These are phyloP conservation scores for Entomyzon cyanotis DNA, from an alignment of 2,113 vertebrate species.

Conservation along the genomic window DNA sequence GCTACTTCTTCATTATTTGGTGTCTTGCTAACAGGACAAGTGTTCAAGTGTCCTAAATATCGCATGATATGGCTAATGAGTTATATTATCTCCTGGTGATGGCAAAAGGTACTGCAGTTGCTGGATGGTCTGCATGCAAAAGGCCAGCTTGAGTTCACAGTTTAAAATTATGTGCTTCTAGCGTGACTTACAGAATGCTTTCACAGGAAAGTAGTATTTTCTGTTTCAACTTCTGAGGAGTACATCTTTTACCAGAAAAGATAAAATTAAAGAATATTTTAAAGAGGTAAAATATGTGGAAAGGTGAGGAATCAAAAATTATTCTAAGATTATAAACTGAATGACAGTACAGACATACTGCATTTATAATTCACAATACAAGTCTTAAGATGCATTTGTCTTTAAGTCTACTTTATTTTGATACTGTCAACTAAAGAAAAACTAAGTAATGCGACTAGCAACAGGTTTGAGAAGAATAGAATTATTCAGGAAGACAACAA, in stretches of 20 bases:
- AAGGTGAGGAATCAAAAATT: neutral
- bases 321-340: neutral
- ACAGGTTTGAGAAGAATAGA: neutral
- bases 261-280: neutral
- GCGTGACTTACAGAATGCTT: neutral
- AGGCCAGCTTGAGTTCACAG: neutral
- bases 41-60: neutral
- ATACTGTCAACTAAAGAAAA: neutral
- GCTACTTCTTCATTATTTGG: neutral
- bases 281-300: neutral
- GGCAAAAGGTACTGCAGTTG: neutral
- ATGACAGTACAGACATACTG: neutral
- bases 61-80: rapidly evolving
- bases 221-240: neutral
- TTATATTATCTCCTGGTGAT: neutral
- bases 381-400: neutral
- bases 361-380: neutral
- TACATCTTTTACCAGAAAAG: neutral
- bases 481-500: neutral
- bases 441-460: neutral
- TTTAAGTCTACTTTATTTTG: neutral
- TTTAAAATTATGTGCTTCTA: neutral
- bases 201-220: neutral
- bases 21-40: neutral
- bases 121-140: neutral